Base-by-base conservation (phyloP, 2,888 invertebrate species). In the Ptychoptera contaminata region DNA sequence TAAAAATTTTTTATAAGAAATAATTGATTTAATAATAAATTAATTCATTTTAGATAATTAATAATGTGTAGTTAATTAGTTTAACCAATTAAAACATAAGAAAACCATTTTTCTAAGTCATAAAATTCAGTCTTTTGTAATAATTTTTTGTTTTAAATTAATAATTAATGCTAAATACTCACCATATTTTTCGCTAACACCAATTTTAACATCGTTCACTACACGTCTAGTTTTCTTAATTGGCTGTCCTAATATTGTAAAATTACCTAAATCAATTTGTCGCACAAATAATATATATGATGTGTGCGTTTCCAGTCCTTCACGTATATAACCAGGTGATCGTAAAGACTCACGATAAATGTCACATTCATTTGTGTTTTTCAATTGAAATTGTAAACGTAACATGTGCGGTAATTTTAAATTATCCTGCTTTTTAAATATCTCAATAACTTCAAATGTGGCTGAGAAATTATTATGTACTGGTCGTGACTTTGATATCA, bases 361-460 rank as follows among this genome's bases (percentile, higher is more conserved):
- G 54, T 66, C 66, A 54, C 66, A 66, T 44, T 64, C 65, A 51
- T 57, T 56, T 23, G 41, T 43, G 52, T 64, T 65, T 48, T 58
- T 56, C 52, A 61, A 53, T 23, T 58, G 58, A 50, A 66, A 66
- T 51, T 65, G 62, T 46, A 66, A 49, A 5, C 66, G 58, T 37
- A 66, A 52, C 37, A 59, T 56, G 23, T 56, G 53, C 40, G 62
- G 62, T 52, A 63, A 49, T 35, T 58, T 59, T 44, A 56, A 57
- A 37, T 67, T 65, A 49, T 64, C 56, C 51, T 72, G 72, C 53
- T 71, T 73, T 61, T 80, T 80, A 61, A 72, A 73, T 51, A 74
- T 71, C 50, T 72, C 67, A 53, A 72, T 67, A 52, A 80, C 76
- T 59, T 74, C 74, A 62, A 80, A 77, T 48, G 77, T 75, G 52